Evolutionary conservation across 1,140 invertebrate species (phyloP), one percentile per base, ranked within the genome.

Genomic region (Trichonephila clavipes): DNA sequence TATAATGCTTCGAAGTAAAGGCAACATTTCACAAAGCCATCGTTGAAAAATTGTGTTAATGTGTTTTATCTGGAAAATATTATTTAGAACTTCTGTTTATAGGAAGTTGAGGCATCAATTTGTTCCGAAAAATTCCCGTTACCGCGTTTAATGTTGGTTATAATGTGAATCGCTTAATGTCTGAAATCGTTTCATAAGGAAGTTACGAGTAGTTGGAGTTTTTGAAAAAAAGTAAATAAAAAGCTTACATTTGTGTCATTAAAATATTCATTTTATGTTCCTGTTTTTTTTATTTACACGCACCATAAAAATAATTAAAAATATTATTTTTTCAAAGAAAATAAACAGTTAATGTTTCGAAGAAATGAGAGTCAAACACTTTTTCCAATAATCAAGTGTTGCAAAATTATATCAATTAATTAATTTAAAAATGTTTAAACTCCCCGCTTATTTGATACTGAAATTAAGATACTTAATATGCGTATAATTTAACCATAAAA

Each of bases 21-120:
- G 85, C n/a, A 64, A 87, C 85, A 87, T 87, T 87, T 85, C 58
- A 87, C 58, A 87, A 87, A 64, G 83, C 58, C 83, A 86, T 86
- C 58, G 83, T 86, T 51, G 83, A 86, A 86, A 86, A 86, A 86
- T 86, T 86, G n/a, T 44, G 77, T 61, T 86, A 86, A 64, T 87
- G 85, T 87, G 85, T 87, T 87, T 61, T 87, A 87, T 87, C 85
- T 87, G 59, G 21, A 59, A 86, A 86, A 86, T 86, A 86, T 59
- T 86, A 58, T 61, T 86, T 61, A 61, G 61, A 62, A 61, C 28
- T 64, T 87, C 58, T 61, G 58, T 61, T 86, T 59, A 58, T 86
- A 86, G 83, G 85, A 87, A 87, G 85, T 87, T 64, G 59, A 24
- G 28, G 34, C 85, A 34, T 87, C 85, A 87, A 34, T 87, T 87